phyloP scores from a whole-genome alignment of 1,140 invertebrate species.

The Argopecten irradians region DNA sequence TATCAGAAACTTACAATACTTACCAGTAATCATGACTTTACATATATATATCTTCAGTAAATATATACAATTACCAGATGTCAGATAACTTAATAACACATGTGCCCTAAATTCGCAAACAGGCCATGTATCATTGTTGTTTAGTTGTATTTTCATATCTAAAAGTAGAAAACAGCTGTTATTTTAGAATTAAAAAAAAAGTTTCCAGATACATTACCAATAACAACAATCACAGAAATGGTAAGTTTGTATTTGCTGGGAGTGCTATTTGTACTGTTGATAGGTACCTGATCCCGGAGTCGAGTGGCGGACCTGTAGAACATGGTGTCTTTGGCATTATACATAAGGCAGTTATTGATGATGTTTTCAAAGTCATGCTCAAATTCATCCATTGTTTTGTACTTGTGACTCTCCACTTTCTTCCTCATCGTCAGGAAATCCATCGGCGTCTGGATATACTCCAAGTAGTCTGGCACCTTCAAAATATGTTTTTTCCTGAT shows the following conservation, averaged over 20 bases:
- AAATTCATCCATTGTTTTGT: constrained; percentile 87
- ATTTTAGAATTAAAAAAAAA: too few species aligned
- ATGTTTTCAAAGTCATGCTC: constrained; percentile 95
- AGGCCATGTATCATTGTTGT: neutral
- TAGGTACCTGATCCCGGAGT: constrained; percentile 87
- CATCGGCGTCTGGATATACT: constrained; percentile 96
- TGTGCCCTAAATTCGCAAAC: neutral
- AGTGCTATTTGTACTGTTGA: constrained; percentile 27
- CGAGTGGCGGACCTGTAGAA: constrained; percentile 89
- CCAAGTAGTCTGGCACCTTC: constrained; percentile 92
- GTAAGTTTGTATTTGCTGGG: neutral
- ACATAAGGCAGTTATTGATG: constrained; percentile 95
- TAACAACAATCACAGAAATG: too few species aligned
- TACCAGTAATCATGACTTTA: too few species aligned
- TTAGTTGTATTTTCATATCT: neutral
- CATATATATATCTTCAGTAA: neutral
- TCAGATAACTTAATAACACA: neutral
- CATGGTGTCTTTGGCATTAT: constrained; percentile 94
- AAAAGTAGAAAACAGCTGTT: neutral
- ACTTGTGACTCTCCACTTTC: constrained; percentile 87
- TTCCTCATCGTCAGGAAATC: constrained; percentile 94
- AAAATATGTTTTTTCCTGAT: constrained; percentile 10
- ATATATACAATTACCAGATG: neutral
- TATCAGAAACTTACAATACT: too few species aligned
- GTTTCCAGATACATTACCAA: too few species aligned